Percentiles rank a stretch among this genome's conserved stretches.
Conservation (phyloP, 2,888 invertebrate species). For the Diaprepes abbreviatus region DNA sequence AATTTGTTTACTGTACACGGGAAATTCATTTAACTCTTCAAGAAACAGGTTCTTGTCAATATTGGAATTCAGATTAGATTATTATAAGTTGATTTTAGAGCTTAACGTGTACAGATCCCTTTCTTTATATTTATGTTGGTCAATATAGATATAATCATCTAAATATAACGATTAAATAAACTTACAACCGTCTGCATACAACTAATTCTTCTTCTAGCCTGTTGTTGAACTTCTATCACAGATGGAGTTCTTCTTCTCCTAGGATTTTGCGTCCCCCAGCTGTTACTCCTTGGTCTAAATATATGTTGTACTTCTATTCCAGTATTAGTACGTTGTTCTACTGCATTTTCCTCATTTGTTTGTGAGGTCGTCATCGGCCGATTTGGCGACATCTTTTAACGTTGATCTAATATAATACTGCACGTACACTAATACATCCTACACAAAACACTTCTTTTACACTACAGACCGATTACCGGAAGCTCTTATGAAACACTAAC, state of each 20-base stretch:
- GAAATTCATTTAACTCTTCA: too few relatives aligned
- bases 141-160: too few relatives aligned
- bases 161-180: neutral
- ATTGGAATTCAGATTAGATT: too few relatives aligned
- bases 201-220: slow-evolving; percentile 42
- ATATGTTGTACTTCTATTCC: slow-evolving; percentile 32
- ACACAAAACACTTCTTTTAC: neutral
- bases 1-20: too few relatives aligned
- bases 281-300: slow-evolving; percentile 44
- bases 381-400: neutral
- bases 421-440: neutral
- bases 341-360: neutral
- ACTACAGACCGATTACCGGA: neutral
- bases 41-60: too few relatives aligned
- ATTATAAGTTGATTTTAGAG: too few relatives aligned
- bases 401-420: neutral
- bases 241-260: slow-evolving; percentile 42
- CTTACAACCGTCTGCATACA: slow-evolving; percentile 46
- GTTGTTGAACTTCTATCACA: slow-evolving; percentile 36
- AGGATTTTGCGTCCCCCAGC: slow-evolving; percentile 38
- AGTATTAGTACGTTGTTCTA: neutral
- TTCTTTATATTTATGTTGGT: too few relatives aligned
- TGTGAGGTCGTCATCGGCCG: neutral
- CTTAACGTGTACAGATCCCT: too few relatives aligned
- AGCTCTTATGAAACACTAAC: neutral